These are phyloP conservation scores for Nipponacmea schrenckii DNA, from an alignment of 2,888 invertebrate species.

Conservation along the genomic window DNA sequence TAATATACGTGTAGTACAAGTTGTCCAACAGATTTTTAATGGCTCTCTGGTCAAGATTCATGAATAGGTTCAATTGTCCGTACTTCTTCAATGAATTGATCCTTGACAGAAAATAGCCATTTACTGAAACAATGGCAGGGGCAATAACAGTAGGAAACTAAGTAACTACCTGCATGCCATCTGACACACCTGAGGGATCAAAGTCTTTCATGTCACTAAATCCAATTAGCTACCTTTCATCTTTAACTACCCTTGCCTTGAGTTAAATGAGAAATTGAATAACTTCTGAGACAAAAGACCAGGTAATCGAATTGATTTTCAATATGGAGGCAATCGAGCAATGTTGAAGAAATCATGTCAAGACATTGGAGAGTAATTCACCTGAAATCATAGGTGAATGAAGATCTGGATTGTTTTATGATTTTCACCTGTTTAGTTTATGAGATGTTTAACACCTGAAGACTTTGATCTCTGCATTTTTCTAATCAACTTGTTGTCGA, in stretches of 20 bases:
- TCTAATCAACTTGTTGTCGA: background rate
- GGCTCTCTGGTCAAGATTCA: background rate
- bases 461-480: background rate
- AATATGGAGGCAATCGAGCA: too few species aligned
- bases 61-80: background rate
- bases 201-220: constrained; percentile 2
- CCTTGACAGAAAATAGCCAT: background rate
- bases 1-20: background rate
- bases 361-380: too few species aligned
- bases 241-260: background rate
- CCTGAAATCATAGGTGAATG: too few species aligned
- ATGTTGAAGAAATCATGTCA: too few species aligned
- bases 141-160: too few species aligned
- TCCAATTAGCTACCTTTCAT: background rate
- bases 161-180: background rate
- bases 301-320: background rate
- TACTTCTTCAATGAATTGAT: background rate
- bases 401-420: background rate
- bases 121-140: background rate
- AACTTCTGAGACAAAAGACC: background rate
- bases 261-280: constrained; percentile 5
- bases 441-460: constrained; percentile 2
- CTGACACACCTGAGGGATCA: constrained; percentile 2
- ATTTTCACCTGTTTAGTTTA: constrained; percentile 4
- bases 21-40: constrained; percentile 5